A percentile compares a stretch with the other conserved stretches of the same genome.
Conservation (phyloP, 1,140 invertebrate genomes). For the Kradibia gibbosae region DNA sequence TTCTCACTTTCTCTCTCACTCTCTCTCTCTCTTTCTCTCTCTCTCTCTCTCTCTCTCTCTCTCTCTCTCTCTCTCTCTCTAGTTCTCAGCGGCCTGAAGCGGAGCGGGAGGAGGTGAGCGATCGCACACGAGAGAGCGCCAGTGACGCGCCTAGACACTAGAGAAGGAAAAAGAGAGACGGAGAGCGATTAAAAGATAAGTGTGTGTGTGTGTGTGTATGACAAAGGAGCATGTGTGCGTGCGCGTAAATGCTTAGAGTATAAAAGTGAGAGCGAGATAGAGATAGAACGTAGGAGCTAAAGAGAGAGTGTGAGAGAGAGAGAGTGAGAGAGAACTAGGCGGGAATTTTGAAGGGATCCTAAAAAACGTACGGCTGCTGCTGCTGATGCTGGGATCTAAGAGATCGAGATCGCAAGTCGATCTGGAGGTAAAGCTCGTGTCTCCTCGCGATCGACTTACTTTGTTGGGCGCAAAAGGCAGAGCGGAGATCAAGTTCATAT, state of each 20-base stretch:
- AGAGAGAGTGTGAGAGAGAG: background rate
- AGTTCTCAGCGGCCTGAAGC: slow-evolving; percentile 17
- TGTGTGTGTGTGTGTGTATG: too few species aligned
- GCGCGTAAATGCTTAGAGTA: too few species aligned
- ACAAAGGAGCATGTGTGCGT: too few species aligned
- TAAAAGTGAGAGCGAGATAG: too few species aligned
- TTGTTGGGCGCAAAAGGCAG: background rate
- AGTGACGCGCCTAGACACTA: background rate
- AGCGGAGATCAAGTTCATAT: background rate
- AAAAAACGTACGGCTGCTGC: too few species aligned
- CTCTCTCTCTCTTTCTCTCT: slow-evolving; percentile 21
- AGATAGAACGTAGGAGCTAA: too few species aligned
- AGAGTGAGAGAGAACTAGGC: background rate
- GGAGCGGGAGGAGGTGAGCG: background rate
- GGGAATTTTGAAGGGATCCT: slow-evolving; percentile 29
- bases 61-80: slow-evolving; percentile 17
- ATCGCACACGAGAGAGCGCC: background rate
- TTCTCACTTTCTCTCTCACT: too few species aligned
- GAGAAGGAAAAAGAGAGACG: background rate
- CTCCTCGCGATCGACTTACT: slow-evolving; percentile 8
- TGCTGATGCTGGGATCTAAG: background rate
- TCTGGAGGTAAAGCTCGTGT: background rate
- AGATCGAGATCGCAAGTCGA: background rate
- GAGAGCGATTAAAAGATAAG: too few species aligned
- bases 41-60: slow-evolving; percentile 14